These are phyloP conservation scores for Sphenopsis melanotis DNA, from an alignment of 2,797 vertebrate species.

Conservation along the genomic window DNA sequence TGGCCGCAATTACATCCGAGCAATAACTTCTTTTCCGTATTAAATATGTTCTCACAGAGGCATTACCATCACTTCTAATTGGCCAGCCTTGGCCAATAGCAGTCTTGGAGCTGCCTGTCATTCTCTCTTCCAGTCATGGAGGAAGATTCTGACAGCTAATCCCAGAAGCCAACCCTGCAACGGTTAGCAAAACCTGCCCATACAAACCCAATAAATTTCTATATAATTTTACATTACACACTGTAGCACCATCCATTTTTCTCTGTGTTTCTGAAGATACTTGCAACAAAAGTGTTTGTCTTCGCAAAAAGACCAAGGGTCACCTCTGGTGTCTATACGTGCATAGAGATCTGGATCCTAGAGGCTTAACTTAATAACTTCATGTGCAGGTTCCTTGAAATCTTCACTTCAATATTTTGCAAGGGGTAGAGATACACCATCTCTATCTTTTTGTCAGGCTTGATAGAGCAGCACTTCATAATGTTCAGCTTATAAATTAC, in stretches of 20 bases:
- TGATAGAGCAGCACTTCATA: background rate
- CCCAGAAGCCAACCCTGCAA: background rate
- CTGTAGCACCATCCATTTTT: background rate
- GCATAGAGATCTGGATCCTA: background rate
- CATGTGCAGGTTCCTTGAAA: background rate
- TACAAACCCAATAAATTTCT: background rate
- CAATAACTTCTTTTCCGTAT: background rate
- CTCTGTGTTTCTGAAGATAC: background rate
- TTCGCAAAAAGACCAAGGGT: background rate
- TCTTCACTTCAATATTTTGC: background rate
- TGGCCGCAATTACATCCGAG: accelerated
- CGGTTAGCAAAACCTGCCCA: background rate
- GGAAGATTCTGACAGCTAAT: background rate
- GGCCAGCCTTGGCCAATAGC: background rate
- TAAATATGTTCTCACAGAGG: background rate
- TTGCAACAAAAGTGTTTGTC: background rate
- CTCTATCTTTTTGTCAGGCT: background rate
- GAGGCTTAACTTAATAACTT: background rate
- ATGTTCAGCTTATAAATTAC: background rate
- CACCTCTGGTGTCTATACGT: background rate
- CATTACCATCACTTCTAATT: background rate
- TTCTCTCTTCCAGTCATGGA: background rate
- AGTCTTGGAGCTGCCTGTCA: background rate
- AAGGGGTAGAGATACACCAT: background rate
- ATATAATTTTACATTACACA: background rate